Evolutionary conservation across 2,113 vertebrate genomes (phyloP).

Genomic region (Zosterops japonicus): DNA sequence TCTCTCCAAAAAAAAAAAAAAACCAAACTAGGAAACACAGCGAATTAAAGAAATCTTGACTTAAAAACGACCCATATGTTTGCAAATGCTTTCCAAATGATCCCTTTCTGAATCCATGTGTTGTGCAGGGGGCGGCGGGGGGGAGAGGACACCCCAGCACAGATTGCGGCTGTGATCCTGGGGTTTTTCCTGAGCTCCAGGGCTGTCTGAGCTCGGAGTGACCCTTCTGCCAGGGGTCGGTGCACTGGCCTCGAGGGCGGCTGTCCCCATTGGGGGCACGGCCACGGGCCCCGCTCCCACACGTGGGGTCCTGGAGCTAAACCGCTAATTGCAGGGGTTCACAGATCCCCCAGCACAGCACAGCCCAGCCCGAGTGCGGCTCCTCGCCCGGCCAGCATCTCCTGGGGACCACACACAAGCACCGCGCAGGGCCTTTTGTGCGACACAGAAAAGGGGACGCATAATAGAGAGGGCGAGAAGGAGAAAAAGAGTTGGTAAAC

Average conservation of each 20-base stretch:
- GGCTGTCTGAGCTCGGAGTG: slow-evolving; percentile 42
- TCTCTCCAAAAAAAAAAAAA: slow-evolving; percentile 34
- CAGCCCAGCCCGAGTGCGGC: slow-evolving; percentile 28
- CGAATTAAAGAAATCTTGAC: slow-evolving; percentile 76
- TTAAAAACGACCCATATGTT: slow-evolving; percentile 86
- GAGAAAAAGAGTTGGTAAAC: slow-evolving; percentile 71
- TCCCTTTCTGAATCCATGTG: slow-evolving; percentile 60
- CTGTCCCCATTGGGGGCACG: slow-evolving; percentile 19
- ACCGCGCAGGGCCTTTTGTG: slow-evolving; percentile 63
- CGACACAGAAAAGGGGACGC: slow-evolving; percentile 32
- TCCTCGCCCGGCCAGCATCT: slow-evolving; percentile 62
- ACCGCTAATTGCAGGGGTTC: slow-evolving; percentile 74
- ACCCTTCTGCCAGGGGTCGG: slow-evolving; percentile 67
- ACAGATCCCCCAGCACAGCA: slow-evolving; percentile 63
- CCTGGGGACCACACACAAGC: slow-evolving; percentile 80
- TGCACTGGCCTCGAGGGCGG: slow-evolving; percentile 44
- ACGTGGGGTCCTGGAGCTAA: slow-evolving; percentile 72
- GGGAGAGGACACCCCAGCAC: slow-evolving; percentile 24
- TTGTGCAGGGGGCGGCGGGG: background rate
- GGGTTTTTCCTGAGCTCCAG: slow-evolving; percentile 58
- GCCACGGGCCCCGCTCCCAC: slow-evolving; percentile 46
- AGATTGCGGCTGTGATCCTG: slow-evolving; percentile 43
- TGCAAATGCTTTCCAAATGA: slow-evolving; percentile 82
- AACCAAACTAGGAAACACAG: slow-evolving; percentile 72
- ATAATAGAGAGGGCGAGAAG: slow-evolving; percentile 61